Base-by-base conservation (phyloP, 2,113 vertebrate species). In the Nematolebias whitei region DNA sequence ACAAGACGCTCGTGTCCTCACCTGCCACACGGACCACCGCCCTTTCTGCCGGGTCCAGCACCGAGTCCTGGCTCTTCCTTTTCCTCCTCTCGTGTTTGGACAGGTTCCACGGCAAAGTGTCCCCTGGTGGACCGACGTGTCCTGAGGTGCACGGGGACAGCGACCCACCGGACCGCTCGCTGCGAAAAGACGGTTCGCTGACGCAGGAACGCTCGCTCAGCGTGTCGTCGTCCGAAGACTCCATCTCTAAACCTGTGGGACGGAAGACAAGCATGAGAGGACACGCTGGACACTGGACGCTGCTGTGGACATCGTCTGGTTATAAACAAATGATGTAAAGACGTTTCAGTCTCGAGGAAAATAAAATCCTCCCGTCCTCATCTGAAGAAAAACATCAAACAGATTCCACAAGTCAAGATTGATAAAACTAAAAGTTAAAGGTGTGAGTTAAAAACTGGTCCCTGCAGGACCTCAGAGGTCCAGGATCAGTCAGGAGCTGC, bases 71-170 rank as follows among this genome's bases (percentile, higher is more conserved):
- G 77, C 96, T 97, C 87, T 97, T 96, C 86, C 98, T 81, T 87
- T 99, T 99, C 89, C 95, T 95, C 85, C 98, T 92, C 90, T 99
- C 96, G 0, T 99, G 98, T 48, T 96, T 94, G 60, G 98, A 95
- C 81, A 99, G 90, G 83, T 99, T 99, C 98, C 98, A 99, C 22
- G 98, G 98, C 76, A 99, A 61, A 12, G 98, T 99, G 90, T 99
- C 97, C 49, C 98, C 98, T 0, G 95, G 90, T 0, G 95, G 94
- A 7, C 95, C 96, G 14, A 91, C 93, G 23, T 90, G 92, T 39
- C 83, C 94, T 69, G 95, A 90, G 0, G 94, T 92, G 26, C 96
- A 96, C 1, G 97, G 97, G 35, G 96, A 98, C 71, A 98, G 85
- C 51, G 96, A 98, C 56, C 96, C 96, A 26, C 95, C 95, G 0